These are phyloP conservation scores for Sinocyclocheilus grahami DNA, from an alignment of 2,113 vertebrate species.

Conservation along the genomic window DNA sequence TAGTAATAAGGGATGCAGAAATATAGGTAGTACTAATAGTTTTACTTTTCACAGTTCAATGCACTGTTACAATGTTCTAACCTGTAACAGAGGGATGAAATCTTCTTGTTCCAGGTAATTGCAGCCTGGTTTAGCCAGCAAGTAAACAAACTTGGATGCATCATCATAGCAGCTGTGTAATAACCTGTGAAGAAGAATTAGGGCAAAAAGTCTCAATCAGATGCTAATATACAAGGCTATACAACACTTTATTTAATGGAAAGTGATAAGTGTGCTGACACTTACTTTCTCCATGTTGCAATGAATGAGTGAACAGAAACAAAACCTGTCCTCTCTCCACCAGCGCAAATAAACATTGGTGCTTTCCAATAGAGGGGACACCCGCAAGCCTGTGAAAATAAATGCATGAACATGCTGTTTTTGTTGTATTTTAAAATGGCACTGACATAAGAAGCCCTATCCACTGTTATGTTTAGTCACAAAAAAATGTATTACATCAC, in stretches of 20 bases:
- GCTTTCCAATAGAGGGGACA: slow-evolving; percentile 98
- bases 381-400: slow-evolving; percentile 82
- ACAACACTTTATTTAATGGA: neutral
- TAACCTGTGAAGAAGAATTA: slow-evolving; percentile 75
- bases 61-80: slow-evolving; percentile 58
- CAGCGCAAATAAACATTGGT: slow-evolving; percentile 88
- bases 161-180: slow-evolving; percentile 91
- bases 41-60: neutral
- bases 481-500: neutral
- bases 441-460: neutral
- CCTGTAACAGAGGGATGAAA: slow-evolving; percentile 96
- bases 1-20: neutral
- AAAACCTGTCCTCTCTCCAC: slow-evolving; percentile 90
- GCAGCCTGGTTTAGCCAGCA: slow-evolving; percentile 88
- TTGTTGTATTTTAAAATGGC: neutral
- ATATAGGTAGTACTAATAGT: neutral
- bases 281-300: slow-evolving; percentile 95
- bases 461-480: neutral
- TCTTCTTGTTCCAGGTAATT: slow-evolving; percentile 92
- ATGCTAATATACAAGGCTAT: neutral
- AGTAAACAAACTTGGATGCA: slow-evolving; percentile 86
- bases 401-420: neutral
- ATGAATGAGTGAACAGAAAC: slow-evolving; percentile 91
- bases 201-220: neutral
- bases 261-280: neutral